Percentiles rank a stretch among this genome's conserved stretches.
Evolutionary conservation across 2,797 vertebrate species (phyloP).

Genomic region (Podargus strigoides): DNA sequence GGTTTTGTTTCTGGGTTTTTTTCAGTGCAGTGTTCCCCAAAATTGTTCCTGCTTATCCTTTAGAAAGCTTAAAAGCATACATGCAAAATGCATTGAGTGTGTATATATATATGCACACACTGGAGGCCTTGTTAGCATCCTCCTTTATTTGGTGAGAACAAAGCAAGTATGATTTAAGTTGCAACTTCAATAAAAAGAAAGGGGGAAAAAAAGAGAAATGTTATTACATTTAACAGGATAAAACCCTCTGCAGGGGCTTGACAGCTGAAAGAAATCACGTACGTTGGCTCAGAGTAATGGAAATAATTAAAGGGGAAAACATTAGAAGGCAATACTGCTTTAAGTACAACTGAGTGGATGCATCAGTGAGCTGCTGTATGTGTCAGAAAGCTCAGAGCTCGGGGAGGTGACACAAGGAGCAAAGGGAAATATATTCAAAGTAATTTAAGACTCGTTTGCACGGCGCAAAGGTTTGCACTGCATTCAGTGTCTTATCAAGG

Average conservation of each 20-base stretch:
- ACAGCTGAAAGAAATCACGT: constrained; percentile 39
- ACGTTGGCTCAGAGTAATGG: constrained; percentile 35
- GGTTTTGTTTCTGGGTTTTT: background rate
- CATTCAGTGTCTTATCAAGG: background rate
- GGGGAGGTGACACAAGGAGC: background rate
- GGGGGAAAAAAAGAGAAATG: background rate
- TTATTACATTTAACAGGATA: constrained; percentile 34
- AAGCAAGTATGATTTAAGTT: constrained; percentile 33
- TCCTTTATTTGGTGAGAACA: constrained; percentile 31
- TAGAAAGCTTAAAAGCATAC: constrained; percentile 4
- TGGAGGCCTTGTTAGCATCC: constrained; percentile 23
- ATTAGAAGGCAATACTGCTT: background rate
- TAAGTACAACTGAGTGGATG: background rate
- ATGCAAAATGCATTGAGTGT: background rate
- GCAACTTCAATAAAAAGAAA: constrained; percentile 15
- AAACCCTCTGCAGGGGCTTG: constrained; percentile 39
- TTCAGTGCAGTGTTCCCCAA: background rate
- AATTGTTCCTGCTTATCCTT: background rate
- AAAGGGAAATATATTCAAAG: background rate
- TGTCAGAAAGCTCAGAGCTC: background rate
- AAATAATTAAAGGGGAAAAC: constrained; percentile 60
- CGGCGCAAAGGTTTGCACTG: background rate
- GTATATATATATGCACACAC: background rate
- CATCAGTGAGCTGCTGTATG: background rate
- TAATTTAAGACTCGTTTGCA: background rate